These are phyloP conservation scores for Lepidocolaptes lacrymiger DNA, from an alignment of 2,797 vertebrate species.

Conservation along the genomic window DNA sequence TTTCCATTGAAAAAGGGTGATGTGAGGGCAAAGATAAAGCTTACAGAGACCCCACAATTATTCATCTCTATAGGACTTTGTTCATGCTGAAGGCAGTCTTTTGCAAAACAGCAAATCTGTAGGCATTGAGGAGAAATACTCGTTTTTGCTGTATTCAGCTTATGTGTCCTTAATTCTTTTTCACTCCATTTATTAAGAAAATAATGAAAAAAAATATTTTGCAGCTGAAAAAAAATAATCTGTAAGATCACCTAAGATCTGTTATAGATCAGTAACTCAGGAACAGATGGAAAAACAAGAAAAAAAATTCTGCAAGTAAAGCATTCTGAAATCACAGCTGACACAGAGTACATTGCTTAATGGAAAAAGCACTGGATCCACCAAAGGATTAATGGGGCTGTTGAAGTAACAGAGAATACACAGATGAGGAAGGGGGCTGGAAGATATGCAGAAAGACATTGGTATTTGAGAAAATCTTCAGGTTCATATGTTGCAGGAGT, in stretches of 20 bases:
- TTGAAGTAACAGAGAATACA: not conserved
- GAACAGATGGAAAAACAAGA: not conserved
- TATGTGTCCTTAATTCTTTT: not conserved
- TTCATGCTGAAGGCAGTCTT: not conserved
- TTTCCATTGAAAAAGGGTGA: not conserved
- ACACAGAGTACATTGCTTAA: not conserved
- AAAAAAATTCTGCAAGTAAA: not conserved
- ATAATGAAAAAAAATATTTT: not conserved
- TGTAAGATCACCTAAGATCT: not conserved
- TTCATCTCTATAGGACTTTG: not conserved
- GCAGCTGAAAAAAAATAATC: not conserved
- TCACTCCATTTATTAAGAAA: not conserved
- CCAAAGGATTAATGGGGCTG: not conserved
- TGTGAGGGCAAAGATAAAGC: not conserved
- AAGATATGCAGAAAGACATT: not conserved
- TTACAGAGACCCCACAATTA: not conserved
- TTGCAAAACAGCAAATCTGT: not conserved
- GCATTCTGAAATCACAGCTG: not conserved
- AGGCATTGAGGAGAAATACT: not conserved
- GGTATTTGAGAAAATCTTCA: constrained; percentile 6
- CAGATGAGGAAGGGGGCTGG: not conserved
- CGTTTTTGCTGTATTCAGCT: not conserved
- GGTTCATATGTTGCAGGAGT: not conserved
- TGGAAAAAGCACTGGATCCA: not conserved
- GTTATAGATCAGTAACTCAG: not conserved